phyloP scores from a whole-genome alignment of 2,113 vertebrate species.

The Tenrec ecaudatus region DNA sequence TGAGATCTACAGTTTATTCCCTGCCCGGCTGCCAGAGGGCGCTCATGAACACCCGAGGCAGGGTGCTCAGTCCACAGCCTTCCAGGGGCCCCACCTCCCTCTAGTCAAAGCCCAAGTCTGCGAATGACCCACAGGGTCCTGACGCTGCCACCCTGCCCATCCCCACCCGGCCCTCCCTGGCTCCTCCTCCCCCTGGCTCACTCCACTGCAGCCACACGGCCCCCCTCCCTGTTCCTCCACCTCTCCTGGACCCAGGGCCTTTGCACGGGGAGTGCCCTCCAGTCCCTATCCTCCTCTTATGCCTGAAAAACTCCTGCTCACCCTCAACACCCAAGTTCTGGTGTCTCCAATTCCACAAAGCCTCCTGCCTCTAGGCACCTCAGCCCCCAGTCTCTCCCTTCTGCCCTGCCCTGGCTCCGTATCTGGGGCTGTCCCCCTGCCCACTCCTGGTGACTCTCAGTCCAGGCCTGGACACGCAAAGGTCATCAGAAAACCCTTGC shows the following conservation, averaged over 20 bases:
- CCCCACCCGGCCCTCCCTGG: background rate
- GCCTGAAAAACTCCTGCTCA: background rate
- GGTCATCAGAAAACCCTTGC: rapidly evolving
- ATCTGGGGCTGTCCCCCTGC: rapidly evolving
- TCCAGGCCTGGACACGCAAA: background rate
- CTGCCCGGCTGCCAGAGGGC: too few relatives aligned
- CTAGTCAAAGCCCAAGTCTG: background rate
- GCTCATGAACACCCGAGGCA: too few relatives aligned
- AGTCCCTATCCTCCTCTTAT: background rate
- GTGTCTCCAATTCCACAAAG: background rate
- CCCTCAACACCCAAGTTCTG: too few relatives aligned
- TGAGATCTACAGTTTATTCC: background rate
- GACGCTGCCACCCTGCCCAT: too few relatives aligned
- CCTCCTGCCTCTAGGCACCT: too few relatives aligned
- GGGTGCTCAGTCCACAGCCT: background rate
- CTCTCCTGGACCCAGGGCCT: background rate
- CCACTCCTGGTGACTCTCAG: background rate
- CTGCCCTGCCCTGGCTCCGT: background rate
- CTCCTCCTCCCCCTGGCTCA: rapidly evolving
- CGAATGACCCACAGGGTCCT: too few relatives aligned
- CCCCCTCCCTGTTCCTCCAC: background rate
- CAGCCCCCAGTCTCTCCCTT: background rate
- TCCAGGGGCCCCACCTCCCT: background rate
- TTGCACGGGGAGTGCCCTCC: background rate
- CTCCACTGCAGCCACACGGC: background rate